A percentile compares a stretch with the other conserved stretches of the same genome.
phyloP scores from a whole-genome alignment of 2,797 vertebrate genomes.

The Rousettus madagascariensis region DNA sequence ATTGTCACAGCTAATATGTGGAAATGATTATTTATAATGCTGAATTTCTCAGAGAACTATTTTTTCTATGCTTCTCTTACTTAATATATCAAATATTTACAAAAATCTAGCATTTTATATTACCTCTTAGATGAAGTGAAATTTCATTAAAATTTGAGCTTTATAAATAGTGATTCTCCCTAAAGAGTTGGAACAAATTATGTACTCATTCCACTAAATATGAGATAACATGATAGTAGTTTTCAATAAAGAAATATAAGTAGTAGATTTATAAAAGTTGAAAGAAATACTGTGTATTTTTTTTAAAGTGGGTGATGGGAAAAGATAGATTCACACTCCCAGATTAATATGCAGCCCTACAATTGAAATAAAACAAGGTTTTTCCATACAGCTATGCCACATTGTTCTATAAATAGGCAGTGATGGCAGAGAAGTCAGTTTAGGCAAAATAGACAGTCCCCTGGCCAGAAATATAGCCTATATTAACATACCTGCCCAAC shows the following conservation, averaged over 20 bases:
- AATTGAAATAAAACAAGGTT: neutral
- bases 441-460: neutral
- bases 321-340: neutral
- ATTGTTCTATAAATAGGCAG: neutral
- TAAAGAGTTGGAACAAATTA: neutral
- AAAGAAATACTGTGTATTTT: neutral
- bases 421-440: neutral
- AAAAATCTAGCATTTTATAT: conserved; percentile 16
- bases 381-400: neutral
- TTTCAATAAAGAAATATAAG: conserved; percentile 30
- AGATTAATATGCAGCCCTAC: neutral
- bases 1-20: neutral
- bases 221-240: neutral
- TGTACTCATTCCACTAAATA: neutral
- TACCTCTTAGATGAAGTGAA: neutral
- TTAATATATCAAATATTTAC: conserved; percentile 26
- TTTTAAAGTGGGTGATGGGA: neutral
- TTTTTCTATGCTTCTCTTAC: neutral
- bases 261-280: neutral
- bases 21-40: neutral
- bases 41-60: neutral
- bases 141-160: neutral
- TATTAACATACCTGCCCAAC: neutral
- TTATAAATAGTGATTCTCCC: neutral
- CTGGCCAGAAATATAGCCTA: neutral